phyloP scores from a whole-genome alignment of 2,113 vertebrate species.

The Seriola quinqueradiata region DNA sequence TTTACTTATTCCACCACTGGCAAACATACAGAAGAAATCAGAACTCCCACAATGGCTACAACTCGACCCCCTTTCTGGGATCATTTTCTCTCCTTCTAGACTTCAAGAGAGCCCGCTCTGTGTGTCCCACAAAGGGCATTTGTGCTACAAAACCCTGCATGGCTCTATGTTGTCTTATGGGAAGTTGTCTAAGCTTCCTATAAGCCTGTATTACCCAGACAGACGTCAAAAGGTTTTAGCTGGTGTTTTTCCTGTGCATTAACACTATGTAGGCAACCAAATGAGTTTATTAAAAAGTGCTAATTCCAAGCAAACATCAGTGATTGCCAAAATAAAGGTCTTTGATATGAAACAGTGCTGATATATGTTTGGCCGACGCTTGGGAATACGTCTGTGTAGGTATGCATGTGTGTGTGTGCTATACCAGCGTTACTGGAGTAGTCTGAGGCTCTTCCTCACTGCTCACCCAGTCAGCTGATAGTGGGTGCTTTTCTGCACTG shows the following conservation, averaged over 20 bases:
- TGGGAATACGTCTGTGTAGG: conserved; percentile 26
- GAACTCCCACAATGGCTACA: conserved; percentile 35
- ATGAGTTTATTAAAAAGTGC: conserved; percentile 77
- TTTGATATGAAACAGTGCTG: conserved; percentile 77
- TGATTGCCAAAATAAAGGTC: conserved; percentile 69
- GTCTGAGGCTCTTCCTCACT: conserved; percentile 46
- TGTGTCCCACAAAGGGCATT: conserved; percentile 64
- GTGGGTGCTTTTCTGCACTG: conserved; percentile 38
- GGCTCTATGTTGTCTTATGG: conserved; percentile 71
- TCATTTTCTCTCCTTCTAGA: conserved; percentile 6
- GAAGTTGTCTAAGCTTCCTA: conserved; percentile 70
- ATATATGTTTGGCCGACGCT: conserved; percentile 61
- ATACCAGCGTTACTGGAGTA: conserved; percentile 53
- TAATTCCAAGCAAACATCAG: conserved; percentile 74
- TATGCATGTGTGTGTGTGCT: neutral
- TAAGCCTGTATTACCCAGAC: conserved; percentile 75
- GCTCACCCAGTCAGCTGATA: conserved; percentile 68
- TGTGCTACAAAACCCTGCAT: conserved; percentile 59
- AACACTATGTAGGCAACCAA: conserved; percentile 73
- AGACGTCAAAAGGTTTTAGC: conserved; percentile 74
- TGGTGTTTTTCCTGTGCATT: conserved; percentile 71
- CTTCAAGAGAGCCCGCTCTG: conserved; percentile 34
- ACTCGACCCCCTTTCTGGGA: conserved; percentile 4
- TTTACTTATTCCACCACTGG: neutral
- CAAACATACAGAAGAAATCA: neutral